These are phyloP conservation scores for Aphelinus certus DNA, from an alignment of 1,140 invertebrate species.

Conservation along the genomic window DNA sequence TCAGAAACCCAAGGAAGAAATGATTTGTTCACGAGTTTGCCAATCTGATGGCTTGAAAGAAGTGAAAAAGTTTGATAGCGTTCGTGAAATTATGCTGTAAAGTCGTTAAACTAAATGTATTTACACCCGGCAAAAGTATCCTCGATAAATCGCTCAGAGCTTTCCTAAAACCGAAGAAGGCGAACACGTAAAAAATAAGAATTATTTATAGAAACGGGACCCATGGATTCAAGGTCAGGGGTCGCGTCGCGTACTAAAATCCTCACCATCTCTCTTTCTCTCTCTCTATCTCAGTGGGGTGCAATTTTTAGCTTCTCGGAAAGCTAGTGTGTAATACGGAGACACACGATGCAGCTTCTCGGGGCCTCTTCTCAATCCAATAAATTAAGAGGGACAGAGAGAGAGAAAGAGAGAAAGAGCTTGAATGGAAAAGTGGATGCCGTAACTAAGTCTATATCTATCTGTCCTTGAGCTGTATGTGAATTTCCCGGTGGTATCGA, in stretches of 20 bases:
- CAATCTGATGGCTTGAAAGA: too few species aligned
- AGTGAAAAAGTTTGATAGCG: too few species aligned
- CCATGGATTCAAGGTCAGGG: constrained; percentile 1
- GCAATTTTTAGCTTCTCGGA: constrained; percentile 9
- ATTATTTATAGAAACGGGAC: constrained; percentile 23
- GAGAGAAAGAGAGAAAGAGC: too few species aligned
- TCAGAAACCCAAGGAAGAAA: background rate
- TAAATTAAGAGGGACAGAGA: background rate
- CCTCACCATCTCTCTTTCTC: background rate
- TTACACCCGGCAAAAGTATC: background rate
- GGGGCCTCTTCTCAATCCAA: constrained; percentile 2
- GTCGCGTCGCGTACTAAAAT: background rate
- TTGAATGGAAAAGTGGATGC: too few species aligned
- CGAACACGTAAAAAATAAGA: constrained; percentile 5
- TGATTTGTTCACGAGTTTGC: too few species aligned
- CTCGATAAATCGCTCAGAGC: constrained; percentile 16
- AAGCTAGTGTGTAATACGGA: background rate
- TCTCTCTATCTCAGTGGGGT: background rate
- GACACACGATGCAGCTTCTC: constrained; percentile 7
- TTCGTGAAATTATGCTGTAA: background rate
- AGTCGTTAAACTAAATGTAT: background rate
- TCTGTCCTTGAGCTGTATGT: background rate
- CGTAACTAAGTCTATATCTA: too few species aligned
- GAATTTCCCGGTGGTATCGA: background rate
- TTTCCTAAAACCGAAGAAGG: background rate